Percentiles rank a stretch among this genome's conserved stretches.
Evolutionary conservation across 2,113 vertebrate genomes (phyloP).

Genomic region (Phalacrocorax carbo): DNA sequence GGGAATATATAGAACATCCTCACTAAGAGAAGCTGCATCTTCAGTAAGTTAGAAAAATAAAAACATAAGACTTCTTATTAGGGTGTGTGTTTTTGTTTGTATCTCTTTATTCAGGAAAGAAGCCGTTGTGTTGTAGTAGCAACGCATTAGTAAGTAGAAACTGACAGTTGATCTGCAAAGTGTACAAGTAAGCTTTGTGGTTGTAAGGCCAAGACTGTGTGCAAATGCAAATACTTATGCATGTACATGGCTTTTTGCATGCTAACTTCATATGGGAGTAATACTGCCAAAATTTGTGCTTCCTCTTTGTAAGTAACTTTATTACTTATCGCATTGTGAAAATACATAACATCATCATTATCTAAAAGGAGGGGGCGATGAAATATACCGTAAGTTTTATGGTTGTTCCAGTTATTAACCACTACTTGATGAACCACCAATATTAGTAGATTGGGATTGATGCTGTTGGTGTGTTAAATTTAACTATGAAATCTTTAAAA

Average conservation of each 20-base stretch:
- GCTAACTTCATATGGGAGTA: background rate
- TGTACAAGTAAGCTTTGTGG: background rate
- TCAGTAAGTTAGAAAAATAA: background rate
- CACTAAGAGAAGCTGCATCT: background rate
- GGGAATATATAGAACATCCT: background rate
- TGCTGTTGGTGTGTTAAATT: constrained; percentile 5
- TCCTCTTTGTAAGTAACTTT: background rate
- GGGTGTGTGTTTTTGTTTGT: background rate
- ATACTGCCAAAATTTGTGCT: rapidly evolving
- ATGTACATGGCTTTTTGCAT: background rate
- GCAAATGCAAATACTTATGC: background rate
- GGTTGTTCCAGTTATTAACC: background rate
- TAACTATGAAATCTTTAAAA: constrained; percentile 31
- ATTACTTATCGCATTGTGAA: background rate
- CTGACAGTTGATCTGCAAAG: background rate
- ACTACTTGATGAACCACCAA: background rate
- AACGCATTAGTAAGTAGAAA: background rate
- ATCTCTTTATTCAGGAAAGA: background rate
- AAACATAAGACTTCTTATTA: background rate
- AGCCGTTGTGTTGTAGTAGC: background rate
- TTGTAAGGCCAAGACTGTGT: background rate
- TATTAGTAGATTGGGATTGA: background rate
- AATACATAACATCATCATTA: background rate
- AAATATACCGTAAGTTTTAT: background rate
- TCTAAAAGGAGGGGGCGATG: background rate